A percentile compares a stretch with the other conserved stretches of the same genome.
phyloP scores from a whole-genome alignment of 2,113 vertebrate species.

The Arizona elegans region DNA sequence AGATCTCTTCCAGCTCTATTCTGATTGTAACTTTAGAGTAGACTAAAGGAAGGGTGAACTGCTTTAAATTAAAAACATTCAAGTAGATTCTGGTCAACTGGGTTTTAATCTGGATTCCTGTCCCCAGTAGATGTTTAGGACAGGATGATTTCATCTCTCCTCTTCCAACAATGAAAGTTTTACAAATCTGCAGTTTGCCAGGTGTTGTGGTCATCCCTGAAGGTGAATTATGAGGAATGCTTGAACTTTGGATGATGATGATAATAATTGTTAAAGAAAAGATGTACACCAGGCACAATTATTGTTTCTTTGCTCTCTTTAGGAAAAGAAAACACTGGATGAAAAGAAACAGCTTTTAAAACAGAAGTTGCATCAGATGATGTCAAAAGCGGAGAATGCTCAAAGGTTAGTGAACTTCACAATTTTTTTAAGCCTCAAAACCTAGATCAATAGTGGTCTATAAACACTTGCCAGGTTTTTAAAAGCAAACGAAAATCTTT shows the following conservation, averaged over 20 bases:
- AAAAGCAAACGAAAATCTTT: background rate
- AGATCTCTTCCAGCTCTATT: background rate
- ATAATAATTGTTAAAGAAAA: background rate
- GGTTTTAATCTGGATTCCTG: background rate
- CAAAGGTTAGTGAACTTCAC: conserved; percentile 52
- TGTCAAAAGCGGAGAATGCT: conserved; percentile 10
- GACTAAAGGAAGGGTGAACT: background rate
- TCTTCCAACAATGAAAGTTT: background rate
- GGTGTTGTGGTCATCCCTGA: background rate
- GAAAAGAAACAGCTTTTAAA: conserved; percentile 65
- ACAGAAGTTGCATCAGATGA: conserved; percentile 58
- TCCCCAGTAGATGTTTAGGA: background rate
- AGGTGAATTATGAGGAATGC: background rate
- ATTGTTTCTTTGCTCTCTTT: background rate
- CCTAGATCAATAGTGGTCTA: background rate
- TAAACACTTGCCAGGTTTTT: background rate
- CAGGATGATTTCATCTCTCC: background rate
- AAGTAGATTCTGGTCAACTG: background rate
- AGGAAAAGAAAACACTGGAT: conserved; percentile 69
- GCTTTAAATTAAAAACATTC: background rate
- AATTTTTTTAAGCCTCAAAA: background rate
- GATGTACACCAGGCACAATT: accelerated
- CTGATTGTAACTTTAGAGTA: background rate
- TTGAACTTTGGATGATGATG: background rate
- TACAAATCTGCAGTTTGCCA: background rate